Conservation (phyloP, 2,797 vertebrate species). For the Ambastaia sidthimunki region DNA sequence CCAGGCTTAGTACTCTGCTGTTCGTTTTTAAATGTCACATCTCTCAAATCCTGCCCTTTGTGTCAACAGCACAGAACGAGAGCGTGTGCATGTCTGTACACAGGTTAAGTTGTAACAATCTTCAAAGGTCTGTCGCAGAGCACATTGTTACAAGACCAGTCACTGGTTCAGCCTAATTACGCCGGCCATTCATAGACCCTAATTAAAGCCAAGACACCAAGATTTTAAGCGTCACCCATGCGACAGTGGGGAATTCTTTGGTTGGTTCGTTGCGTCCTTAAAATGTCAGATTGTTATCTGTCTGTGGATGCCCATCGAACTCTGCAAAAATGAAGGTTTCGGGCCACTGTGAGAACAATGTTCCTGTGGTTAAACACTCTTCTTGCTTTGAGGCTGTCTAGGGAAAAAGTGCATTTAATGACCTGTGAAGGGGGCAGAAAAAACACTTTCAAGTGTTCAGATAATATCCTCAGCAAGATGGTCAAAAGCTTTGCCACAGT, state of each 20-base stretch:
- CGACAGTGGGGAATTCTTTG: neutral
- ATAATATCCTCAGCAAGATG: conserved; percentile 19
- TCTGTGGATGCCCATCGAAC: conserved; percentile 32
- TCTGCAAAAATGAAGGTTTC: conserved; percentile 35
- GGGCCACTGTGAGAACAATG: conserved; percentile 30
- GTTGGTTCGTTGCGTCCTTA: conserved; percentile 43
- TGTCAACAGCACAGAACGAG: conserved; percentile 50
- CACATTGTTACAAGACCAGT: conserved; percentile 30
- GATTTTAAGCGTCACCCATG: conserved; percentile 29
- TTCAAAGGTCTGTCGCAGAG: conserved; percentile 38
- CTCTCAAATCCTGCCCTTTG: conserved; percentile 62
- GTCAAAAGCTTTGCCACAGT: conserved; percentile 32
- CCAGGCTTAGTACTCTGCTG: conserved; percentile 48
- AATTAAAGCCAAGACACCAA: conserved; percentile 29
- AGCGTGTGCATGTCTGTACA: conserved; percentile 23
- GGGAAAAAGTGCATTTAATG: conserved; percentile 30
- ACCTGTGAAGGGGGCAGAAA: conserved; percentile 33
- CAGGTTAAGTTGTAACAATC: conserved; percentile 34
- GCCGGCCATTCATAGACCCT: neutral
- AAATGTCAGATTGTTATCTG: conserved; percentile 52
- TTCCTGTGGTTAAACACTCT: conserved; percentile 26
- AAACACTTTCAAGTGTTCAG: conserved; percentile 44
- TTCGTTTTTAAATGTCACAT: conserved; percentile 63
- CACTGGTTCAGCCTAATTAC: conserved; percentile 19
- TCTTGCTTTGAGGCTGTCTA: conserved; percentile 35